Evolutionary conservation across 2,113 vertebrate genomes (phyloP).

Genomic region (Martes martes): DNA sequence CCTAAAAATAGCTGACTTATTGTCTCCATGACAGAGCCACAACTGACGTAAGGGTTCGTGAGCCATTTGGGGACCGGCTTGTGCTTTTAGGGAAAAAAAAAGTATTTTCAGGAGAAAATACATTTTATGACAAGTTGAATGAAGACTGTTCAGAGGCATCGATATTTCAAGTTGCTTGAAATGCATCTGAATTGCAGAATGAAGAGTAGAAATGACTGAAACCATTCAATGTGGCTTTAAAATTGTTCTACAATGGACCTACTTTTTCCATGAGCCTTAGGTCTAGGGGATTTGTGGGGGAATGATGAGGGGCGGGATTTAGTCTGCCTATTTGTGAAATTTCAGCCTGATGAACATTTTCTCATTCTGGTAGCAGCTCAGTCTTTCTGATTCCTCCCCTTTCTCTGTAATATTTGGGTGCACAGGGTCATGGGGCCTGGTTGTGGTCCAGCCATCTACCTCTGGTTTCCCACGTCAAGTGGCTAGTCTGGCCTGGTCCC

Average conservation of each 20-base stretch:
- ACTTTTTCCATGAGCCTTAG: background rate
- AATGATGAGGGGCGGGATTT: background rate
- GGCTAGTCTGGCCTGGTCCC: background rate
- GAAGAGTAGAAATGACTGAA: background rate
- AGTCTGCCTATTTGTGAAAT: background rate
- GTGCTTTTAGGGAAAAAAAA: background rate
- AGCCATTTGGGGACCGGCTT: background rate
- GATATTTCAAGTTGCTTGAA: background rate
- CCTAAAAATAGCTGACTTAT: background rate
- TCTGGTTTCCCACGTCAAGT: background rate
- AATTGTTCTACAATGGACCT: background rate
- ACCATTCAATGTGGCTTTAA: background rate
- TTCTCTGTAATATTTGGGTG: background rate
- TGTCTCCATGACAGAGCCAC: background rate
- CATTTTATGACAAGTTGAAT: background rate
- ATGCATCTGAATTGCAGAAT: background rate
- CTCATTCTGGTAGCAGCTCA: background rate
- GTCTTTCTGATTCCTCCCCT: rapidly evolving
- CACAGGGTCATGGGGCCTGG: no score
- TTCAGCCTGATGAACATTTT: background rate
- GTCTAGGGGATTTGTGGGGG: background rate
- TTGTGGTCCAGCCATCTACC: rapidly evolving
- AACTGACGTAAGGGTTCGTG: background rate
- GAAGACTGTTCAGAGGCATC: background rate
- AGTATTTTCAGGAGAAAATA: background rate